These are phyloP conservation scores for Nymphicus hollandicus DNA, from an alignment of 2,113 vertebrate genomes.

Conservation along the genomic window DNA sequence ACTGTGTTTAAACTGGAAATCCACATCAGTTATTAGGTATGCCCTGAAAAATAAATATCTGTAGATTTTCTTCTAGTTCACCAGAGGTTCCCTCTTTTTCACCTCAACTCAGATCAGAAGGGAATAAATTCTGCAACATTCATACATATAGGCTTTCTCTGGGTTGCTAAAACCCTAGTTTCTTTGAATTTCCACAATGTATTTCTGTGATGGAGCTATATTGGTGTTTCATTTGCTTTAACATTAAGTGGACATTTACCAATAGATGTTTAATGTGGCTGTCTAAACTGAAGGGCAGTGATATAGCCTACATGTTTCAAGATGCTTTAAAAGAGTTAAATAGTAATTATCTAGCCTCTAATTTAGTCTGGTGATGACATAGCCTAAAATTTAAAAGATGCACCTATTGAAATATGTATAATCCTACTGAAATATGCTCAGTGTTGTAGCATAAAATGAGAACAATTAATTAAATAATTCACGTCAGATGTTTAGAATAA, in stretches of 20 bases:
- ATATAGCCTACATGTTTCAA: background rate
- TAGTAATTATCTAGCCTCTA: conserved; percentile 28
- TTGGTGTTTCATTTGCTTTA: background rate
- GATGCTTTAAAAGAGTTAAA: conserved; percentile 29
- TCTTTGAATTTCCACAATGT: background rate
- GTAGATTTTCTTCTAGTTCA: background rate
- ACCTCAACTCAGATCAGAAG: background rate
- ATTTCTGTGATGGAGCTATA: background rate
- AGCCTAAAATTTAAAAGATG: conserved; percentile 14
- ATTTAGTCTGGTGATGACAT: conserved; percentile 1
- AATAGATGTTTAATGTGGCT: background rate
- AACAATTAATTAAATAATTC: conserved; percentile 41
- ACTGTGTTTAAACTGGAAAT: background rate
- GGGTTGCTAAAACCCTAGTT: background rate
- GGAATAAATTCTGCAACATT: background rate
- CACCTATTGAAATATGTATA: conserved; percentile 28
- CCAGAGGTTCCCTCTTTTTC: background rate
- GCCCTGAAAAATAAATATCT: background rate
- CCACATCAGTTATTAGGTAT: background rate
- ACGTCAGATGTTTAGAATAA: background rate
- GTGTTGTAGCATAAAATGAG: background rate
- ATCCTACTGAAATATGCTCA: background rate
- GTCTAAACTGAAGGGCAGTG: background rate
- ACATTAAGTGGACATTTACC: background rate
- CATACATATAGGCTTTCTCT: background rate